Evolutionary conservation across 2,888 invertebrate genomes (phyloP).

Genomic region (Heliconius erato): DNA sequence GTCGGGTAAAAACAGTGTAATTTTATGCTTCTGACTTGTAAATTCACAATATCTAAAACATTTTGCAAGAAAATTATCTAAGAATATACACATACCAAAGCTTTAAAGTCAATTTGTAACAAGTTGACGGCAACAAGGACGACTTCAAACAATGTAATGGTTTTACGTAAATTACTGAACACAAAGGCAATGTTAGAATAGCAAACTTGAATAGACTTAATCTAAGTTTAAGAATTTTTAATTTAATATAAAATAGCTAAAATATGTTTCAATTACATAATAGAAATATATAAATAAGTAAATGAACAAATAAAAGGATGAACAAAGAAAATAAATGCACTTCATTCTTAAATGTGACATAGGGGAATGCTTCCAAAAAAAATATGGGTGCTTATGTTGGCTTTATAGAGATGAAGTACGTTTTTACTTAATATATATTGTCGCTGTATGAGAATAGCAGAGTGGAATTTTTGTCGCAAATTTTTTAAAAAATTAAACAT

Average conservation of each 20-base stretch:
- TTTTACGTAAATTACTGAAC: slow-evolving; percentile 20
- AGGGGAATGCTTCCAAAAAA: not conserved
- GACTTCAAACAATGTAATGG: slow-evolving; percentile 26
- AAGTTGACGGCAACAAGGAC: slow-evolving; percentile 23
- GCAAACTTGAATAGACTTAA: slow-evolving; percentile 11
- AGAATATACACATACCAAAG: not conserved
- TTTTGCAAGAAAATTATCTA: not conserved
- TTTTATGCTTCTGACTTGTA: not conserved
- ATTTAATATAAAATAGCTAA: not conserved
- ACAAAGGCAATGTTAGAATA: slow-evolving; percentile 12
- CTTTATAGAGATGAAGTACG: not conserved
- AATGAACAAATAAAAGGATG: not conserved
- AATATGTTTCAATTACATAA: not conserved
- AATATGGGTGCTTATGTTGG: not conserved
- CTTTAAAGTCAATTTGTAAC: slow-evolving; percentile 28
- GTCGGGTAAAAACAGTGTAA: too few species aligned
- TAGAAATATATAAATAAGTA: not conserved
- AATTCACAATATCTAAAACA: not conserved
- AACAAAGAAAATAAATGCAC: too few species aligned
- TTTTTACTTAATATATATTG: not conserved
- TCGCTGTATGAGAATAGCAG: not conserved
- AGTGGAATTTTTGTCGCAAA: too few species aligned
- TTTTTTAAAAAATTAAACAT: not conserved
- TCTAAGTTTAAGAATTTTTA: not conserved
- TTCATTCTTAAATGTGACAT: not conserved